Evolutionary conservation across 2,113 vertebrate genomes (phyloP).

Genomic region (Hemicordylus capensis): DNA sequence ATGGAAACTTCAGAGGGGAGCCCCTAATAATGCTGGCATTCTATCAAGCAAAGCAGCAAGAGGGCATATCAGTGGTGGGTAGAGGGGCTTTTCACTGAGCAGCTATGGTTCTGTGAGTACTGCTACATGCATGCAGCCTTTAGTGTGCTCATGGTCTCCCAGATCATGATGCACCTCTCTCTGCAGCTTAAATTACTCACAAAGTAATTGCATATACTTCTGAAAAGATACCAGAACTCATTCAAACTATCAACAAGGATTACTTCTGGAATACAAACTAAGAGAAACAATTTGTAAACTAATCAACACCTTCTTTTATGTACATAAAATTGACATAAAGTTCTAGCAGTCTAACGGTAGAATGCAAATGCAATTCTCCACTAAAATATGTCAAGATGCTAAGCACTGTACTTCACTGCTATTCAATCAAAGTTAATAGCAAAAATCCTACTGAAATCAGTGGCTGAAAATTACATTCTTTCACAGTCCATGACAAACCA

Average conservation of each 20-base stretch:
- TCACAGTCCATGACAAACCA: background rate
- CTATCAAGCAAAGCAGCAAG: background rate
- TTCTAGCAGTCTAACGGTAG: background rate
- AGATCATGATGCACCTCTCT: background rate
- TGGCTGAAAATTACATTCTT: background rate
- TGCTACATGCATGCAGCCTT: background rate
- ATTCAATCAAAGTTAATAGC: background rate
- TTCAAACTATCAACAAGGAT: no score
- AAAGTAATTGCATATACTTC: background rate
- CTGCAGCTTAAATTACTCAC: background rate
- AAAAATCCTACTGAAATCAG: background rate
- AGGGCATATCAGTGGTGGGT: background rate
- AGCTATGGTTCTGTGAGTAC: no score
- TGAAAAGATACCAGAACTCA: background rate
- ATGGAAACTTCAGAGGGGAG: background rate
- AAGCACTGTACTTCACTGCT: background rate
- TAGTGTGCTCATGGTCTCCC: background rate
- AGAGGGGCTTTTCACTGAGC: background rate
- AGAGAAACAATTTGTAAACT: background rate
- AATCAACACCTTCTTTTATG: background rate
- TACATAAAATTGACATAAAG: background rate
- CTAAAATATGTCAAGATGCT: background rate
- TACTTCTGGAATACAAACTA: no score
- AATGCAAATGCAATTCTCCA: background rate
- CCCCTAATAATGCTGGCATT: background rate